phyloP scores from a whole-genome alignment of 2,888 invertebrate species.

The Perdita meconis region DNA sequence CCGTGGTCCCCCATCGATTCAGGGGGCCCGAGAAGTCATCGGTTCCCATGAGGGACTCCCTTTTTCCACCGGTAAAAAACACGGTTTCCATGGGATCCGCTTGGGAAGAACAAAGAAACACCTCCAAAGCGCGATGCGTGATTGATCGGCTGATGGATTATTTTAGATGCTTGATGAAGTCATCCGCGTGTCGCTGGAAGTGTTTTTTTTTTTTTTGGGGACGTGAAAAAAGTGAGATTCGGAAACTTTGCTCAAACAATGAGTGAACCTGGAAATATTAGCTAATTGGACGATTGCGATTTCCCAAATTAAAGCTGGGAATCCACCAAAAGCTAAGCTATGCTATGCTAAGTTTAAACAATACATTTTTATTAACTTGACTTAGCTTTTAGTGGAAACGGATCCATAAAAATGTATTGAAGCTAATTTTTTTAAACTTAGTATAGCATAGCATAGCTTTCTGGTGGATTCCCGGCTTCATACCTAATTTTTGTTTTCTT shows the following conservation, averaged over 20 bases:
- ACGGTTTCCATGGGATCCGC: not conserved
- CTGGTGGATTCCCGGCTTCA: too few relatives aligned
- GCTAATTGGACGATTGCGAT: not conserved
- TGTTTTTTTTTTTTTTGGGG: not conserved
- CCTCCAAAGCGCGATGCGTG: not conserved
- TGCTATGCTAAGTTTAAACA: too few relatives aligned
- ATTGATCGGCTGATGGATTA: not conserved
- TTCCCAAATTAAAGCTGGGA: too few relatives aligned
- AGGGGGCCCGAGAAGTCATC: slow-evolving; percentile 2
- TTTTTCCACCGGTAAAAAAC: not conserved
- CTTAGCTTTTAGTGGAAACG: too few relatives aligned
- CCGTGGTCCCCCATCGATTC: slow-evolving; percentile 3
- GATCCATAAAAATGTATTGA: too few relatives aligned
- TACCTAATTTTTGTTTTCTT: too few relatives aligned
- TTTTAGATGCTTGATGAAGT: too few relatives aligned
- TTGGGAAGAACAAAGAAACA: not conserved
- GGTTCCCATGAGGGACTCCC: slow-evolving; percentile 13
- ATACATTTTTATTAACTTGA: too few relatives aligned
- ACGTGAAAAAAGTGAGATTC: too few relatives aligned
- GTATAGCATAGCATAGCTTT: too few relatives aligned
- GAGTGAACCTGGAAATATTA: not conserved
- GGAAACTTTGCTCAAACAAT: not conserved
- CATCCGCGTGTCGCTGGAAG: not conserved
- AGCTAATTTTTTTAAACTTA: too few relatives aligned
- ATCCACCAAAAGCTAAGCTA: too few relatives aligned